A percentile compares a stretch with the other conserved stretches of the same genome.
Evolutionary conservation across 2,797 vertebrate genomes (phyloP).

Genomic region (Danio choprae): DNA sequence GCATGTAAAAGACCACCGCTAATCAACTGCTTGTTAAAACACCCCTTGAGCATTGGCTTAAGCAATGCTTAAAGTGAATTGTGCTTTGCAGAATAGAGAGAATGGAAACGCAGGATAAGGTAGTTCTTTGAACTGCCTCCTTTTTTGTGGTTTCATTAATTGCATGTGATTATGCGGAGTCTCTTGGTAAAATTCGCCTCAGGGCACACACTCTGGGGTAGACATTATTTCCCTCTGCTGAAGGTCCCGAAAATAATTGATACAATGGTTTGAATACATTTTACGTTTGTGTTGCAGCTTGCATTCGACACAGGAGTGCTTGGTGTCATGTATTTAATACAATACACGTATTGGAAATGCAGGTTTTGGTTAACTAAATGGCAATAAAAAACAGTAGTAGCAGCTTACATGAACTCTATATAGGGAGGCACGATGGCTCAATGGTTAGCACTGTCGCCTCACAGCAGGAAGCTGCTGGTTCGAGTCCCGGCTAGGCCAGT

Average conservation of each 20-base stretch:
- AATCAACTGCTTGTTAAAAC: constrained; percentile 68
- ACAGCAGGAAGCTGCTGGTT: too few relatives aligned
- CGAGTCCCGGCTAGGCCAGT: too few relatives aligned
- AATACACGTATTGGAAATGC: too few relatives aligned
- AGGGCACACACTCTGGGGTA: constrained; percentile 41
- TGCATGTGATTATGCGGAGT: constrained; percentile 61
- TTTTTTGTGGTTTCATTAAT: constrained; percentile 54
- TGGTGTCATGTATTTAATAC: too few relatives aligned
- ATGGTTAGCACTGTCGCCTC: too few relatives aligned
- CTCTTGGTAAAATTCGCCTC: constrained; percentile 56
- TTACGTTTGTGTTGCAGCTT: not conserved
- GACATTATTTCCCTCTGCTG: constrained; percentile 16
- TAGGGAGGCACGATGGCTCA: too few relatives aligned
- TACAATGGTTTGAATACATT: not conserved
- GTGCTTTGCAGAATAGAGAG: constrained; percentile 60
- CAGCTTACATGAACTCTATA: too few relatives aligned
- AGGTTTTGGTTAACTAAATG: too few relatives aligned
- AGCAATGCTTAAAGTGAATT: constrained; percentile 63
- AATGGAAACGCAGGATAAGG: constrained; percentile 52
- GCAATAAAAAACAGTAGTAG: too few relatives aligned
- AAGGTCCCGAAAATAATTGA: constrained; percentile 16
- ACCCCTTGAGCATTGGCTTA: constrained; percentile 60
- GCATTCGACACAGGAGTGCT: not conserved
- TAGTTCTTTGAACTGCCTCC: constrained; percentile 61
- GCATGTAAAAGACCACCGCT: constrained; percentile 63